These are phyloP conservation scores for Proterorhinus semilunaris DNA, from an alignment of 2,113 vertebrate species.

Conservation along the genomic window DNA sequence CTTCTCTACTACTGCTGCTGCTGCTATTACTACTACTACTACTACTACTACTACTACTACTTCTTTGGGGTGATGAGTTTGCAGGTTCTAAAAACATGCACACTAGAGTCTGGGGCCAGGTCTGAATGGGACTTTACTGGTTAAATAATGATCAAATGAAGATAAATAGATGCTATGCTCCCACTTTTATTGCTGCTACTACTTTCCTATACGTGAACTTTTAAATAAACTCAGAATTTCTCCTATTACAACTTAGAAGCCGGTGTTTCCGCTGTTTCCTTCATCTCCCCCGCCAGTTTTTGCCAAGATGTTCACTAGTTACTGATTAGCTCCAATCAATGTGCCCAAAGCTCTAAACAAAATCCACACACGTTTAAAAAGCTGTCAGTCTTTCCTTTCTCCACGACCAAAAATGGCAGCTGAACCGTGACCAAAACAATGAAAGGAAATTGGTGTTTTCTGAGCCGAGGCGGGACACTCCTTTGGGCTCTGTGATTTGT, in stretches of 20 bases:
- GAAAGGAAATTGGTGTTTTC: constrained; percentile 1
- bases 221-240: too few species aligned
- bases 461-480: not conserved
- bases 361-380: constrained; percentile 33
- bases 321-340: constrained; percentile 42
- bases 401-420: constrained; percentile 4
- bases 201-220: too few species aligned
- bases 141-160: too few species aligned
- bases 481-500: constrained; percentile 4
- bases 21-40: not conserved
- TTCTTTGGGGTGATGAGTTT: not conserved
- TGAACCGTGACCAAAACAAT: constrained; percentile 32
- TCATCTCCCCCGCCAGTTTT: too few species aligned
- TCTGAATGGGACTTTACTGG: too few species aligned
- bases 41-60: not conserved
- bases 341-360: constrained; percentile 14
- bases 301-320: constrained; percentile 8
- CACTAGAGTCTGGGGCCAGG: too few species aligned
- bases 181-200: too few species aligned
- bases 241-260: too few species aligned
- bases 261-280: too few species aligned
- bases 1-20: not conserved
- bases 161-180: too few species aligned
- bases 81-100: not conserved
- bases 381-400: constrained; percentile 28